phyloP scores from a whole-genome alignment of 1,140 invertebrate species.

The Drosophila sproati region DNA sequence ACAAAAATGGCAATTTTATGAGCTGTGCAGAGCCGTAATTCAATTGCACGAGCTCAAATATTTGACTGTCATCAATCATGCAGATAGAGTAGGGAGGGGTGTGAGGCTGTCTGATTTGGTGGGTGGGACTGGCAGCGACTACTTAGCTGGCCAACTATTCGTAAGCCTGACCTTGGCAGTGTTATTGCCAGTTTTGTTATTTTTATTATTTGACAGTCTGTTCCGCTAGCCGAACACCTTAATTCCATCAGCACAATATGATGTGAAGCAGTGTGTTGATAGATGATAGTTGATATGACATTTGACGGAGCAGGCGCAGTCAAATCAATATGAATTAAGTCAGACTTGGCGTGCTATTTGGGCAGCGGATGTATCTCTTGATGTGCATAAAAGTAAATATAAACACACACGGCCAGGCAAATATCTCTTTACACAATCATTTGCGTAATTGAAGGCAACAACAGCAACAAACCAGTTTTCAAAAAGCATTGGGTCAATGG shows the following conservation, averaged over 20 bases:
- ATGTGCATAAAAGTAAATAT: slow-evolving; percentile 2
- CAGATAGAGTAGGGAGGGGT: slow-evolving; percentile 20
- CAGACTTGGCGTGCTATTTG: slow-evolving; percentile 21
- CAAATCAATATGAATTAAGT: slow-evolving; percentile 28
- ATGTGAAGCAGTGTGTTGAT: slow-evolving; percentile 19
- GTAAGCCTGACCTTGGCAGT: slow-evolving; percentile 24
- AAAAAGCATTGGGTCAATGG: slow-evolving; percentile 40
- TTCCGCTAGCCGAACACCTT: slow-evolving; percentile 42
- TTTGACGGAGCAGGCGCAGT: slow-evolving; percentile 13
- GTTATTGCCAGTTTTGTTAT: neutral
- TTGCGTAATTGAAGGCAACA: slow-evolving; percentile 42
- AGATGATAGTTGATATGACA: slow-evolving; percentile 9
- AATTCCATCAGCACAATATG: slow-evolving; percentile 28
- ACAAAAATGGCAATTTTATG: slow-evolving; percentile 8
- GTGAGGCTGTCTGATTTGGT: too few relatives aligned
- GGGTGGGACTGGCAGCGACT: neutral
- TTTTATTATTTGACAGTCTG: slow-evolving; percentile 24
- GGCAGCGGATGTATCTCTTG: slow-evolving; percentile 36
- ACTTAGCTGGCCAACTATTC: slow-evolving; percentile 11
- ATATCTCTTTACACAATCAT: slow-evolving; percentile 5
- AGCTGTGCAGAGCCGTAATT: slow-evolving; percentile 20
- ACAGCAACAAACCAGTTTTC: slow-evolving; percentile 22
- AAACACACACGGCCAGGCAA: neutral
- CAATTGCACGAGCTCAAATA: slow-evolving; percentile 28
- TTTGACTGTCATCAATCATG: slow-evolving; percentile 53